Base-by-base conservation (phyloP, 1,140 invertebrate genomes). In the Drosophila pseudoobscura region DNA sequence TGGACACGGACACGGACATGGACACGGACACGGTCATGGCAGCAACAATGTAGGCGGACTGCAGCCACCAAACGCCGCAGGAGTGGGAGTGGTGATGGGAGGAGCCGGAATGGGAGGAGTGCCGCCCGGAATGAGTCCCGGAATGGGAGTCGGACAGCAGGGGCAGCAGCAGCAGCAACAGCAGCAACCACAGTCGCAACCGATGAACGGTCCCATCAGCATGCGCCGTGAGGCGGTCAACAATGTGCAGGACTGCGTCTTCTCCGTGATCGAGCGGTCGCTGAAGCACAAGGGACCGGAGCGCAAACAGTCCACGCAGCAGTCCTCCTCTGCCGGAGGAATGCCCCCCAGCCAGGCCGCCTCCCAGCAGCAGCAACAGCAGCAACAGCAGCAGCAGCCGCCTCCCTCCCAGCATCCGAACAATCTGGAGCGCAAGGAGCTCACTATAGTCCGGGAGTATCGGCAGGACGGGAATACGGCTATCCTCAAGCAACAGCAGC, bases 381-480 rank as follows among this genome's bases (percentile, higher is more conserved):
- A 55, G 9, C 91, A 75, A 75, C 66, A 71, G 26, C 71, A 79
- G 6, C 77, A 76, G 2, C 78, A 83, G 8, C 76, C 72, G 35
- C 71, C 58, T 35, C 60, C 51, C 35, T 13, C 35, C 3, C 35
- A 39, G 35, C 35, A 29, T 17, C 60, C 64, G 17, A 80, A 80
- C n/a, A 87, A 87, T 39, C 1, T 93, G 92, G 83, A 88, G 0
- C 83, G 83, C 29, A 88, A 83, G n/a, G 83, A 88, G 56, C 92
- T 94, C 29, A 92, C 92, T 0, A 94, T 93, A 74, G 92, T 93
- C 9, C 43, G 93, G 68, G 92, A 93, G 58, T 94, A 92, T 55
- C 92, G 93, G 2, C 91, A 91, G 53, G 90, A 91, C 57, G 52
- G 77, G 35, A 39, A 73, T 60, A 50, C 63, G 3, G 46, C 74